These are phyloP conservation scores for Neodiprion virginianus DNA, from an alignment of 1,140 invertebrate species.

Conservation along the genomic window DNA sequence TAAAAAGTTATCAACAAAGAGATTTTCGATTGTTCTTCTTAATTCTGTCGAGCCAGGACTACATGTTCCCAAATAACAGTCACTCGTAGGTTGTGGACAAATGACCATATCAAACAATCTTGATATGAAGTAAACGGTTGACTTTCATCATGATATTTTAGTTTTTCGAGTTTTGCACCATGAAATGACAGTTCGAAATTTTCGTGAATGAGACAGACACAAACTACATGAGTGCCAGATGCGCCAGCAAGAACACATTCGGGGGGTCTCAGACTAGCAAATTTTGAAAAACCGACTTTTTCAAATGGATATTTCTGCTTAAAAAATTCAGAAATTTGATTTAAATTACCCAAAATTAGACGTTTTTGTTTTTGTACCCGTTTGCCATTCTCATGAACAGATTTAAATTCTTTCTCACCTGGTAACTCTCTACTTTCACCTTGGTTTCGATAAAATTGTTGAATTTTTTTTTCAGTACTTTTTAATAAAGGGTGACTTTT, in stretches of 20 bases:
- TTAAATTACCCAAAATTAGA: conserved; percentile 24
- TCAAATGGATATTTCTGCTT: conserved; percentile 15
- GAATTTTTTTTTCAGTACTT: conserved; percentile 17
- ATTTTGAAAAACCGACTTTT: conserved; percentile 30
- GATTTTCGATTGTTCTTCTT: conserved; percentile 19
- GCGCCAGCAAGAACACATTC: conserved; percentile 33
- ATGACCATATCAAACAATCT: conserved; percentile 27
- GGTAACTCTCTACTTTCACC: conserved; percentile 19
- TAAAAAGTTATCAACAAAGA: conserved; percentile 20
- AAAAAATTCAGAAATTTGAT: conserved; percentile 22
- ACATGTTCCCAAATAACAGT: conserved; percentile 26
- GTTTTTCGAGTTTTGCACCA: conserved; percentile 20
- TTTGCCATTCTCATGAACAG: conserved; percentile 24
- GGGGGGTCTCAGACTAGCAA: conserved; percentile 25
- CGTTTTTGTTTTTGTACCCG: conserved; percentile 28
- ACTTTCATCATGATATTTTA: conserved; percentile 24
- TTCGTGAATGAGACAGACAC: conserved; percentile 32
- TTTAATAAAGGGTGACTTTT: conserved; percentile 20
- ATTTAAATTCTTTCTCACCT: conserved; percentile 23
- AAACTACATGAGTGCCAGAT: conserved; percentile 29
- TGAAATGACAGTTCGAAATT: conserved; percentile 29
- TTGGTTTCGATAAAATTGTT: conserved; percentile 24
- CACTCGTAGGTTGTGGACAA: conserved; percentile 21
- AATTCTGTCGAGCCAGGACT: conserved; percentile 15
- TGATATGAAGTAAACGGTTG: conserved; percentile 22